Conservation (phyloP, 2,797 vertebrate species). For the Myotis vivesi region DNA sequence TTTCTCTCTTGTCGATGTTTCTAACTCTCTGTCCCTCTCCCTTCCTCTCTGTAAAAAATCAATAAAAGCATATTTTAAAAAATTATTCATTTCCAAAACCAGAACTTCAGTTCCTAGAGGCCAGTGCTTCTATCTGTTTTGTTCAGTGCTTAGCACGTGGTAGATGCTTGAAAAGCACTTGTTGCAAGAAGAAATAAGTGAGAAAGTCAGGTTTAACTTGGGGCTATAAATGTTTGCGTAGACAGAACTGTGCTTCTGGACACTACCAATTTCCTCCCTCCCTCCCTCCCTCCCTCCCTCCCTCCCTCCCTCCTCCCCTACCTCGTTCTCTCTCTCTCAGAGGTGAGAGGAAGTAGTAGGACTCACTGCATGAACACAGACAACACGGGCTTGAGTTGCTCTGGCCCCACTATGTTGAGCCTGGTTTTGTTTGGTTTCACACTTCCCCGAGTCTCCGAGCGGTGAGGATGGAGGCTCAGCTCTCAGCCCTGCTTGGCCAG, state of each 20-base stretch:
- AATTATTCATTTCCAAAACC: background rate
- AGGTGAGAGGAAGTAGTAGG: background rate
- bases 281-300: too few species aligned
- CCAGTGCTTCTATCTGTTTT: background rate
- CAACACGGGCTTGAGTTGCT: fast-evolving
- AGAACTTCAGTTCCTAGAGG: background rate
- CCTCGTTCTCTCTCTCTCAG: background rate
- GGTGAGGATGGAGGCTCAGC: background rate
- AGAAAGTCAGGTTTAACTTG: background rate
- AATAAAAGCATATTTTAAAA: background rate
- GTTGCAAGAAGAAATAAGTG: background rate
- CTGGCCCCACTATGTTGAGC: background rate
- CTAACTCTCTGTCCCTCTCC: too few species aligned
- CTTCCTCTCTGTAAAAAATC: too few species aligned
- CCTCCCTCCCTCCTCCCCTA: fast-evolving
- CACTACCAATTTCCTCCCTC: background rate
- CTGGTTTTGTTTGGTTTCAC: background rate
- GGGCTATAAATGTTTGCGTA: background rate
- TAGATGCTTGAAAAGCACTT: background rate
- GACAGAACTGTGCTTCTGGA: background rate
- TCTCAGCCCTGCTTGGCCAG: background rate
- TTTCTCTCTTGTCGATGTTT: too few species aligned
- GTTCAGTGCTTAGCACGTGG: background rate
- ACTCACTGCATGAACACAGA: background rate
- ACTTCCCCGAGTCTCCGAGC: background rate